Percentiles rank a stretch among this genome's conserved stretches.
Conservation (phyloP, 2,113 vertebrate genomes). For the Sprattus sprattus region DNA sequence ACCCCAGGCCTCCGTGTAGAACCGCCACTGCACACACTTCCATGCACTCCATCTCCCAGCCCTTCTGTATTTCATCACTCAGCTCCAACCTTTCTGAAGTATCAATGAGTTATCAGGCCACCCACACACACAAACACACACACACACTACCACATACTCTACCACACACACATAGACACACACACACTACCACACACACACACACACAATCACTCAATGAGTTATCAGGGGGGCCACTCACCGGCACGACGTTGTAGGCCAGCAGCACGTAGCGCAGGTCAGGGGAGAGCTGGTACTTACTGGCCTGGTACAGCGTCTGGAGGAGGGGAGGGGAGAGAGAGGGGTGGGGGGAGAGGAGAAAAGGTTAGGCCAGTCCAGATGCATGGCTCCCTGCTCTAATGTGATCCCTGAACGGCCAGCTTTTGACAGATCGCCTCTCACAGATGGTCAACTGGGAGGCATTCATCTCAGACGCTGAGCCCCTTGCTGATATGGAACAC, state of each 20-base stretch:
- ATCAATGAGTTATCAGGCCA: no score
- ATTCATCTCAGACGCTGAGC: constrained; percentile 58
- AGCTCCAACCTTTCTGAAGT: no score
- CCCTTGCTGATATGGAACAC: constrained; percentile 43
- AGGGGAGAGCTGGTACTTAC: constrained; percentile 91
- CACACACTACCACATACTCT: not conserved
- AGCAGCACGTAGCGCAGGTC: constrained; percentile 90
- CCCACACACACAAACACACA: not conserved
- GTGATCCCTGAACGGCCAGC: constrained; percentile 51
- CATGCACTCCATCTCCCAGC: no score
- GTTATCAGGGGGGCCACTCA: constrained; percentile 63
- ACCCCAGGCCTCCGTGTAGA: no score
- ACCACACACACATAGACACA: constrained; percentile 18
- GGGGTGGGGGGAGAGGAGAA: not conserved
- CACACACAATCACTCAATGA: constrained; percentile 44
- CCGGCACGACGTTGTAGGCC: constrained; percentile 86
- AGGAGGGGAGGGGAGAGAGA: not conserved
- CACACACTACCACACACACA: constrained; percentile 52
- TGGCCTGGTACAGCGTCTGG: constrained; percentile 89
- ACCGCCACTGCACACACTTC: no score
- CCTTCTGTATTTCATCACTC: no score
- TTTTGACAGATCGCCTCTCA: constrained; percentile 57
- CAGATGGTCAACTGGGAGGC: constrained; percentile 44
- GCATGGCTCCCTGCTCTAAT: constrained; percentile 59
- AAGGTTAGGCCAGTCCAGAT: constrained; percentile 52